Evolutionary conservation across 1,140 invertebrate species (phyloP).

Genomic region (Tetramorium parvispinum): DNA sequence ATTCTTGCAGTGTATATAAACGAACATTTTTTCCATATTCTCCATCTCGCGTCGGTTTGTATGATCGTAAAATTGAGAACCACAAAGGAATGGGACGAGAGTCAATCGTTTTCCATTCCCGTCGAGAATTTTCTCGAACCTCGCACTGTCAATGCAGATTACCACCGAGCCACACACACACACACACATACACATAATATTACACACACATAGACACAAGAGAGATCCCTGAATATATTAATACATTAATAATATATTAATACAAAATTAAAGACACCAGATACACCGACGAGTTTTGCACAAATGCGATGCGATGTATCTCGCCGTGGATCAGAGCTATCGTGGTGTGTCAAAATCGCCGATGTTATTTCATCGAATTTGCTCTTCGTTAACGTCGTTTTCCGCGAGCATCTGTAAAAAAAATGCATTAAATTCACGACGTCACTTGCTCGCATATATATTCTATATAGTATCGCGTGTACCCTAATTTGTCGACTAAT

Average conservation of each 20-base stretch:
- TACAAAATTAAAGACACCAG: slow-evolving; percentile 1
- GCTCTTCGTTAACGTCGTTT: slow-evolving; percentile 8
- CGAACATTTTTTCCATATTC: neutral
- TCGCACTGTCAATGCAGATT: slow-evolving; percentile 60
- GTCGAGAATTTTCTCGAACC: slow-evolving; percentile 51
- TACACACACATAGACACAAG: neutral
- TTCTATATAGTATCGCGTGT: no score
- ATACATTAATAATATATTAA: slow-evolving; percentile 7
- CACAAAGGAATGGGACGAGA: neutral
- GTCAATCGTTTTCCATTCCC: slow-evolving; percentile 7
- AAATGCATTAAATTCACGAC: neutral
- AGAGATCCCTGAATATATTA: neutral
- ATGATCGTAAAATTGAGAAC: neutral
- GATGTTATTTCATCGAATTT: slow-evolving; percentile 16
- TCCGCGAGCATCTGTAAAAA: neutral
- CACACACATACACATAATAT: neutral
- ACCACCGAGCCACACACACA: slow-evolving; percentile 58
- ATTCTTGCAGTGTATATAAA: neutral
- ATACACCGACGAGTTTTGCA: neutral
- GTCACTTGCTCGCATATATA: neutral
- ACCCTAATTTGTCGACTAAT: neutral
- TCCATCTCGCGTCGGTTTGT: neutral
- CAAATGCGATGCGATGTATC: neutral
- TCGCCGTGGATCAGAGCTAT: neutral
- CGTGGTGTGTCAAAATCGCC: neutral